Conservation (phyloP, 2,888 invertebrate genomes). For the Drosophila trichaetosa region DNA sequence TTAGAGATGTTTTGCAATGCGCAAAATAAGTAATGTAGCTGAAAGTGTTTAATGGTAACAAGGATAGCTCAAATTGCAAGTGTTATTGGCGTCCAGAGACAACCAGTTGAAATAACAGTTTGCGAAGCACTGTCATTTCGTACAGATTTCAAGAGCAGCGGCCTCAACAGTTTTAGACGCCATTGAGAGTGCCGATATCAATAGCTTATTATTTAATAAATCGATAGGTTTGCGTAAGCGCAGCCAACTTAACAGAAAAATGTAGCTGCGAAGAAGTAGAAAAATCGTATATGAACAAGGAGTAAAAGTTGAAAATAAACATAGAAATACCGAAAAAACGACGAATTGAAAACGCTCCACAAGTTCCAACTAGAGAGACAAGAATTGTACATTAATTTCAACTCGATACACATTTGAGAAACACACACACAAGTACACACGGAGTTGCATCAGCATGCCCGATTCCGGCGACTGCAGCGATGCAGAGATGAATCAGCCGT, state of each 20-base stretch:
- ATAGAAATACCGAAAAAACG: conserved; percentile 35
- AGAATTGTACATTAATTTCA: conserved; percentile 46
- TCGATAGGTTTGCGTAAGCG: conserved; percentile 60
- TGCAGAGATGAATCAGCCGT: conserved; percentile 73
- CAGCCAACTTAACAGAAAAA: conserved; percentile 60
- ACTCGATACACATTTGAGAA: conserved; percentile 29
- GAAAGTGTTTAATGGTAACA: neutral
- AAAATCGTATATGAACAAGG: conserved; percentile 60
- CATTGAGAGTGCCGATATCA: conserved; percentile 32
- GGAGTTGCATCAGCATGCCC: conserved; percentile 73
- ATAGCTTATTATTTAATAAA: conserved; percentile 34
- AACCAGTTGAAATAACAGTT: conserved; percentile 38
- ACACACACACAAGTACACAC: conserved; percentile 42
- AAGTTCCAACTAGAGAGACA: conserved; percentile 26
- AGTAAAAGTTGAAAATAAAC: conserved; percentile 60
- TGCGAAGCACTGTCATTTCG: conserved; percentile 14
- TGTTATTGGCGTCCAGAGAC: neutral
- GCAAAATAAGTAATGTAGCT: neutral
- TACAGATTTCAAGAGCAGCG: conserved; percentile 22
- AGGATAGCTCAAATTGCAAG: neutral
- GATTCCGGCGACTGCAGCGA: conserved; percentile 69
- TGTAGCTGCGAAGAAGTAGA: conserved; percentile 61
- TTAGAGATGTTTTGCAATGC: neutral
- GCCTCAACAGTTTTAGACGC: conserved; percentile 51
- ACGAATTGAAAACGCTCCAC: conserved; percentile 26